phyloP scores from a whole-genome alignment of 2,113 vertebrate species.

The Lanius ludovicianus region DNA sequence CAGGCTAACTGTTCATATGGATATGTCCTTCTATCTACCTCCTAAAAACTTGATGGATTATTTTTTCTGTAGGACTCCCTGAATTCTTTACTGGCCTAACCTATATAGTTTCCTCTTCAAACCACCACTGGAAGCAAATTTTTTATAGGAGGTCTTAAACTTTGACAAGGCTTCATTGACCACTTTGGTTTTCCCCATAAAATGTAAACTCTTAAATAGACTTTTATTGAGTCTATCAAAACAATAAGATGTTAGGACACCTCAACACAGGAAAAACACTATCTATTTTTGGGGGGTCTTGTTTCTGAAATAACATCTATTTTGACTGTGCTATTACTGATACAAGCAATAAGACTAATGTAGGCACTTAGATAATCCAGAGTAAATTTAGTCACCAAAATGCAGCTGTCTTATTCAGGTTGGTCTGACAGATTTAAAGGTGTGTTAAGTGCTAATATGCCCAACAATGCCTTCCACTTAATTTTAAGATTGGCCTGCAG shows the following conservation, averaged over 20 bases:
- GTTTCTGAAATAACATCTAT: neutral
- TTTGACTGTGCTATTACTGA: neutral
- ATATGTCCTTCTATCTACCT: neutral
- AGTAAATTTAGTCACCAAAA: neutral
- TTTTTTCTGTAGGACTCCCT: neutral
- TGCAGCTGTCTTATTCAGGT: neutral
- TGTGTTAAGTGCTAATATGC: neutral
- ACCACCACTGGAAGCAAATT: neutral
- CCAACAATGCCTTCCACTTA: neutral
- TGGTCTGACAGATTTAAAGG: neutral
- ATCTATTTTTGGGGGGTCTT: neutral
- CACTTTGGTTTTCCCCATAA: neutral
- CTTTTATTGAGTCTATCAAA: neutral
- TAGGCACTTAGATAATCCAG: neutral
- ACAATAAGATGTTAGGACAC: neutral
- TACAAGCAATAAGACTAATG: neutral
- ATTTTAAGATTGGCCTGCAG: neutral
- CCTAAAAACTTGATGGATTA: neutral
- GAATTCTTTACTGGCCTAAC: neutral
- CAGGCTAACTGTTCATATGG: neutral
- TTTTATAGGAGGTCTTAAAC: neutral
- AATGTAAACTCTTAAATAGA: neutral
- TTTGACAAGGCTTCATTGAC: neutral
- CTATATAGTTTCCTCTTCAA: neutral
- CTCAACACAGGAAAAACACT: neutral